Conservation (phyloP, 1,140 invertebrate species). For the Sycophaga agraensis region DNA sequence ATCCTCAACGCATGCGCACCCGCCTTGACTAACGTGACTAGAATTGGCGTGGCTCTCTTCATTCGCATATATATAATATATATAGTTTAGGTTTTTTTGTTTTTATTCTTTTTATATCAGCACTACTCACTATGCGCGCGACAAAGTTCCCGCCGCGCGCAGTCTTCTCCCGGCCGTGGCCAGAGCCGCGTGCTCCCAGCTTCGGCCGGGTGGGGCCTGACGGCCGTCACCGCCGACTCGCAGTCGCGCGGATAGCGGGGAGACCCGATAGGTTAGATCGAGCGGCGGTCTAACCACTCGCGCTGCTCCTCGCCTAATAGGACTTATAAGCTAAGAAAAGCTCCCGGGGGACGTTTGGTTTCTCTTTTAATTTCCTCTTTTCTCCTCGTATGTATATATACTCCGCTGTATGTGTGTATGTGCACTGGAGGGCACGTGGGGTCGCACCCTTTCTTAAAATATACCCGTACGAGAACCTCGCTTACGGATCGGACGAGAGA, state of each 20-base stretch:
- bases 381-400: constrained; percentile 6
- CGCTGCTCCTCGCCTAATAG: neutral
- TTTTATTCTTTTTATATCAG: too few relatives aligned
- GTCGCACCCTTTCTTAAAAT: constrained; percentile 26
- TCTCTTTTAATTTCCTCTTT: constrained; percentile 12
- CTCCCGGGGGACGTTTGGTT: constrained; percentile 30
- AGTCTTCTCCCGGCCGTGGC: too few relatives aligned
- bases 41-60: constrained; percentile 14
- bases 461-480: constrained; percentile 38
- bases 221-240: too few relatives aligned
- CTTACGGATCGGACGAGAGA: constrained; percentile 36
- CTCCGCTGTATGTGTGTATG: neutral
- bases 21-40: constrained; percentile 20
- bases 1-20: neutral
- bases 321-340: constrained; percentile 23
- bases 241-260: neutral
- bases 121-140: neutral
- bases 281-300: neutral
- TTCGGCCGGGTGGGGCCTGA: too few relatives aligned
- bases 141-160: neutral
- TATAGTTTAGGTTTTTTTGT: neutral
- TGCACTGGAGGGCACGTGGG: constrained; percentile 2
- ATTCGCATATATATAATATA: constrained; percentile 6
- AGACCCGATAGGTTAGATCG: constrained; percentile 2
- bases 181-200: too few relatives aligned